Evolutionary conservation across 2,113 vertebrate species (phyloP).

Genomic region (Melanerpes formicivorus): DNA sequence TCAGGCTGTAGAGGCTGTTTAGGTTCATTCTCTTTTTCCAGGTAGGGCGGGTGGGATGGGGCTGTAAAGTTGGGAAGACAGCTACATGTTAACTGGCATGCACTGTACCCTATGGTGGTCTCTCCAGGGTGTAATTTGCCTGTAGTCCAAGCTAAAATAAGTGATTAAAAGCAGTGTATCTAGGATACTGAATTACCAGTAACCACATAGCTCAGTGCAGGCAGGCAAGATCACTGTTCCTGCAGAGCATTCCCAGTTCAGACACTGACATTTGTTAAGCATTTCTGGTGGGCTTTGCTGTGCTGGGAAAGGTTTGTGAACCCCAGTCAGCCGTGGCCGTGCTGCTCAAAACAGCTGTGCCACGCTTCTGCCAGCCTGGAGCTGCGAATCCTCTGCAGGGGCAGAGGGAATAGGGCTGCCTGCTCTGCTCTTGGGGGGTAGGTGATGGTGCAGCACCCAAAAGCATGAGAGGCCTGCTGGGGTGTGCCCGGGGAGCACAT

Average conservation of each 20-base stretch:
- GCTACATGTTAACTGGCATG: neutral
- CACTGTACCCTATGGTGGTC: neutral
- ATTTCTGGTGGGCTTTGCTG: neutral
- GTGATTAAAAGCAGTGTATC: neutral
- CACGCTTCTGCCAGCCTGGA: neutral
- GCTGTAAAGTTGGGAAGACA: neutral
- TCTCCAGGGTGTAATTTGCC: neutral
- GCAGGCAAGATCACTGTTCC: neutral
- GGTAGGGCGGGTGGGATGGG: neutral
- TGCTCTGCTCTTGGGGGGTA: neutral
- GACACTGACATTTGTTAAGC: neutral
- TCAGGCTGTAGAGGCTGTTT: neutral
- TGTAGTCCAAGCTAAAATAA: neutral
- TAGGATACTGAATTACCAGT: neutral
- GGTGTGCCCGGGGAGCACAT: neutral
- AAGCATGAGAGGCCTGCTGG: neutral
- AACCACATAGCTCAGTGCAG: neutral
- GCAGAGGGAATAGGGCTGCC: neutral
- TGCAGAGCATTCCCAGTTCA: neutral
- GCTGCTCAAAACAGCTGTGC: neutral
- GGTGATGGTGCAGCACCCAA: neutral
- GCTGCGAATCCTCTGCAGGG: neutral
- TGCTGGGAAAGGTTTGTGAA: neutral
- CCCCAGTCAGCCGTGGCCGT: rapidly evolving
- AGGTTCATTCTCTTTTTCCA: constrained; percentile 16